phyloP scores from a whole-genome alignment of 2,797 vertebrate species.

The Crenuchus spilurus region DNA sequence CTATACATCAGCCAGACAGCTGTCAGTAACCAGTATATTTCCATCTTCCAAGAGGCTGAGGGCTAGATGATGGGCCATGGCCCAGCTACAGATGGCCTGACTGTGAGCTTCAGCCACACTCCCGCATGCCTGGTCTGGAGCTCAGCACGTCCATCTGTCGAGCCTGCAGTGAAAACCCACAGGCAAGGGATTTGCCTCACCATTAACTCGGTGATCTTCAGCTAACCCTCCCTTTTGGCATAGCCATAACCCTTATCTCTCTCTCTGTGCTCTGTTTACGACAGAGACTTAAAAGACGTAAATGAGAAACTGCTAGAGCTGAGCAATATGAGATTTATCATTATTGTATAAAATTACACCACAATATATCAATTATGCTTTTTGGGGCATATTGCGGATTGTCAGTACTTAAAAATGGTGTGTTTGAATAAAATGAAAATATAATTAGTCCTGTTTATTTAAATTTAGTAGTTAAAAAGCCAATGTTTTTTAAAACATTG shows the following conservation, averaged over 20 bases:
- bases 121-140: constrained; percentile 14
- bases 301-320: neutral
- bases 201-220: constrained; percentile 32
- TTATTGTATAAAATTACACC: no score
- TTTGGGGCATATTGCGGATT: no score
- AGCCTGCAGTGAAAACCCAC: constrained; percentile 27
- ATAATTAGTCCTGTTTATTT: no score
- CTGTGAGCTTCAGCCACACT: constrained; percentile 30
- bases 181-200: constrained; percentile 32
- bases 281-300: neutral
- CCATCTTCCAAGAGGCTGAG: neutral
- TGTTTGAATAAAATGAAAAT: no score
- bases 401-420: no score
- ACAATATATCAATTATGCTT: no score
- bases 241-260: neutral
- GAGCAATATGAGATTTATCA: neutral
- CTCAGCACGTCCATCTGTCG: constrained; percentile 44
- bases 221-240: constrained; percentile 7
- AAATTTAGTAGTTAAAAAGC: no score
- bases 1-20: neutral
- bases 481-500: no score
- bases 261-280: constrained; percentile 13
- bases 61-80: constrained; percentile 14
- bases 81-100: constrained; percentile 45
- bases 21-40: neutral